Evolutionary conservation across 2,797 vertebrate species (phyloP), one percentile per base, ranked within the genome.

Genomic region (Ctenochaetus hawaiiensis): DNA sequence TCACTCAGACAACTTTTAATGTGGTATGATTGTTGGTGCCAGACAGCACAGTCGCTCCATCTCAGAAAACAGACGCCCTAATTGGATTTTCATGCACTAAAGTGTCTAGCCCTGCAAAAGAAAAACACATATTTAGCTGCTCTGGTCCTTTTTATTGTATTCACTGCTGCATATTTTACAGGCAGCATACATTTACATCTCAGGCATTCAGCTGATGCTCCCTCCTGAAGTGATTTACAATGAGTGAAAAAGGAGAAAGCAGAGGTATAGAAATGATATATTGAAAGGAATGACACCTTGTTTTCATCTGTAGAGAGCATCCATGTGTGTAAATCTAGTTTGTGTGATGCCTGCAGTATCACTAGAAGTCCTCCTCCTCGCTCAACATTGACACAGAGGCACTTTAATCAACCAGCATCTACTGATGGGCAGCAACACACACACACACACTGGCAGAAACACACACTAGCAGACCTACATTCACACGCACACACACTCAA

Each of bases 81-180:
- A 92, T 89, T 77, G 54, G 75, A 91, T 93, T 93, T 89, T 43
- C 59, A 67, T 85, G 79, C 91, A 91, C 89, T 92, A 89, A 84
- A 91, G 85, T 91, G 90, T 92, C 87, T 90, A n/a, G 69, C 72
- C 84, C 60, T 79, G 49, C 34, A 64, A 82, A 81, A 83, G 52
- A 60, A 72, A 83, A 44, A 72, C 39, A 57, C 60, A 37, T 58
- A 65, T 60, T 65, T 74, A 67, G 59, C 22, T n/a, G 37, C 63
- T 75, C 47, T 34, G 30, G 30, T 34, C 30, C 30, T 34, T 34
- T 34, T 34, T 34, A 34, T 34, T 47, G 47, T 78, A 59, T 66
- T 60, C 64, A 88, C 81, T 78, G 76, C 76, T 81, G 68, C 45
- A 67, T 71, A 79, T 78, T 78, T 20, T 44, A 51, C 45, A 73